Evolutionary conservation across 2,888 invertebrate genomes (phyloP).

Genomic region (Smittia aterrima): DNA sequence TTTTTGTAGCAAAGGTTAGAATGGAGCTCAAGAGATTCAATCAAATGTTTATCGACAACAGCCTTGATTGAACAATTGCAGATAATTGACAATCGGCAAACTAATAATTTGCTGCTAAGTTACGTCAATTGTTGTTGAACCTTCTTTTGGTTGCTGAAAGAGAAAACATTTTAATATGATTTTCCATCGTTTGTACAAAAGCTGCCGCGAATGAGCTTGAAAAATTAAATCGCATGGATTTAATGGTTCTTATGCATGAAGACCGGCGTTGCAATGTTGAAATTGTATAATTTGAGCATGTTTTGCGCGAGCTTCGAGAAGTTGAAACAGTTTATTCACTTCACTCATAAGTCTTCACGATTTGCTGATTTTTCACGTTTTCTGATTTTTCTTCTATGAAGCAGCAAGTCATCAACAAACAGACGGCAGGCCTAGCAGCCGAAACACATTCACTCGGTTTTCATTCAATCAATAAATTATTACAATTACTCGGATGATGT

Average conservation of each 20-base stretch:
- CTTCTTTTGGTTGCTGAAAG: too few species aligned
- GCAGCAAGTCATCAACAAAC: not conserved
- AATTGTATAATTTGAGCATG: not conserved
- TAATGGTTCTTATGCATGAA: slow-evolving; percentile 15
- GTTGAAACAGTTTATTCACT: not conserved
- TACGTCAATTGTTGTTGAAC: too few species aligned
- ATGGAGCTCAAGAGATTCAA: too few species aligned
- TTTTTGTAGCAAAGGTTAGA: too few species aligned
- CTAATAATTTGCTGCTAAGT: too few species aligned
- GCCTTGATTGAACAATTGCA: too few species aligned
- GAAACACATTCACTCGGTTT: not conserved
- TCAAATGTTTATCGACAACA: too few species aligned
- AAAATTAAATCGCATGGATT: not conserved
- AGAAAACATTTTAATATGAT: too few species aligned
- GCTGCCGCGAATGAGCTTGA: not conserved
- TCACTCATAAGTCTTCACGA: slow-evolving; percentile 2
- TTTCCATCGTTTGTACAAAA: too few species aligned
- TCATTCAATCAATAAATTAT: slow-evolving; percentile 12
- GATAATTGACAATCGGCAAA: too few species aligned
- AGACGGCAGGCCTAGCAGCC: not conserved
- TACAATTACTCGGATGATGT: slow-evolving; percentile 1
- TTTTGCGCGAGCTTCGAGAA: not conserved
- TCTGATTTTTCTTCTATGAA: slow-evolving; percentile 10
- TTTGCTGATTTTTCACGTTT: slow-evolving; percentile 4
- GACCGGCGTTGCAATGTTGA: not conserved